Base-by-base conservation (phyloP, 2,888 invertebrate species). In the Phengaris arion region DNA sequence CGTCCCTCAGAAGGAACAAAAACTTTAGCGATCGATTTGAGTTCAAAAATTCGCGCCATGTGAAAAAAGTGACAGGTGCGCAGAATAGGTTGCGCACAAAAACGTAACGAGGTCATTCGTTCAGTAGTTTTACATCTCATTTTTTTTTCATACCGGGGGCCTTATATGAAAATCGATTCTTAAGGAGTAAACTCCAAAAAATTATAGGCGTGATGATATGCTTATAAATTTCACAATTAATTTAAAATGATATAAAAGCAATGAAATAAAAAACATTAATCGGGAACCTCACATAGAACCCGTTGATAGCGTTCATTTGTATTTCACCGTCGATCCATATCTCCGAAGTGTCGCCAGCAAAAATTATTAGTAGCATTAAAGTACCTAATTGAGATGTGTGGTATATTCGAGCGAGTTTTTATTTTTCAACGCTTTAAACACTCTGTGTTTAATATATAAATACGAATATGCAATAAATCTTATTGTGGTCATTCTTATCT, bases 401-500 rank as follows among this genome's bases (percentile, higher is more conserved):
- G 82, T 82, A 86, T 84, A 85, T 83, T 82, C 85, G 84, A 82
- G 83, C 84, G 86, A 87, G 86, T 85, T 85, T 84, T 84, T 35
- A 59, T 35, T 81, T 81, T 83, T 83, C 83, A 80, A 81, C 83
- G 82, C 84, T 82, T 84, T 83, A 83, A 85, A 83, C 83, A 83
- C 83, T 82, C 83, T 83, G 85, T 87, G 87, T 87, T 86, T 22
- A 22, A 22, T 22, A 22, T 22, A 22, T 22, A 22, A 85, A 81
- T 81, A 82, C 84, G 87, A 88, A 89, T 87, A 86, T 87, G 88
- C 86, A 86, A 93, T 93, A 93, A 93, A 92, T 93, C 92, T 91
- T 83, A 84, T 86, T 88, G 87, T 90, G 87, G 86, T 83, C 85
- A 83, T 80, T 83, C 85, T 92, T 92, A 92, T 92, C 92, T 90